Base-by-base conservation (phyloP, 2,797 vertebrate species). In the Syngnathus rostellatus region DNA sequence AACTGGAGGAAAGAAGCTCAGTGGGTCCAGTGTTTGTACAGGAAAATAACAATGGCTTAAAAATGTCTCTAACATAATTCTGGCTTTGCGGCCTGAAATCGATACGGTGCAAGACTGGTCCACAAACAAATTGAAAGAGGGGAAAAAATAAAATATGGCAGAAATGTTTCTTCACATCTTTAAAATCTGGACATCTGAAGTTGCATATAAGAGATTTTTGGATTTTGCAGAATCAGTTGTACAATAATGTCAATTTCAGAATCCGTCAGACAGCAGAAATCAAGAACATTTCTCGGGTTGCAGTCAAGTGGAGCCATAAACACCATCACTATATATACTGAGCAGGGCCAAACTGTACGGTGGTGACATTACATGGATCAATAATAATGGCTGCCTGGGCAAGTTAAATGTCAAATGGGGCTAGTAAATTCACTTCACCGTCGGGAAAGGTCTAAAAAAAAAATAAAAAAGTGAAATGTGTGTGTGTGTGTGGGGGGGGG, bases 1-100 rank as follows among this genome's bases (percentile, higher is more conserved):
- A 90, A 90, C 92, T 91, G 89, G 91, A 88, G 91, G 37, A 92
- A 92, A 92, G 93, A 92, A 88, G 77, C 94, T 92, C 92, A 90
- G 84, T 89, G 65, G 92, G 91, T 92, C 89, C 91, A 89, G 87
- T 91, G 90, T 82, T 85, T 84, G 82, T 86, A 86, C 86, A 83
- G 88, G 89, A 92, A 87, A 94, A 85, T 85, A 89, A 86, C 89
- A 81, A 62, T 62, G 21, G 21, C 21, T 62, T 62, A 45, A 62
- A 45, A 62, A 45, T 45, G 41, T 62, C 41, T 46, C 21, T 8
- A n/a, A 46, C 17, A 62, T 25, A 61, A 37, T 58, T 58, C 31
- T 58, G 55, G 25, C 55, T 58, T 58, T 58, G 55, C 31, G 25
- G 19, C 31, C 31, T 19, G 25, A 58, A 58, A 58, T 58, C 55